Percentiles rank a stretch among this genome's conserved stretches.
These are phyloP conservation scores for Tachysurus fulvidraco DNA, from an alignment of 2,113 vertebrate species.

Conservation along the genomic window DNA sequence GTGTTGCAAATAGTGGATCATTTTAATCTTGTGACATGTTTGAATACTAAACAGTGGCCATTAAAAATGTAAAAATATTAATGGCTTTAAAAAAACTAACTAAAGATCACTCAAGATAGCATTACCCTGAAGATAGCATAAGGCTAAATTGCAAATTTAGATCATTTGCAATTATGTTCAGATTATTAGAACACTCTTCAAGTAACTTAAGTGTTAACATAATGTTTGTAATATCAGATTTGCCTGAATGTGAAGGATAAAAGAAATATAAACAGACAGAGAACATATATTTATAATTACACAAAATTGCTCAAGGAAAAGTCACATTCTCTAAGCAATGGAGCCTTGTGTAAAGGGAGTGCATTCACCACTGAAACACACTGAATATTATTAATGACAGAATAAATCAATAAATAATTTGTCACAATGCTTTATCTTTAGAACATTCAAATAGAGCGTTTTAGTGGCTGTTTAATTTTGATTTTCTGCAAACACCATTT, in stretches of 20 bases:
- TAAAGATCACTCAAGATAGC: neutral
- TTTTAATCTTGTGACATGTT: constrained; percentile 28
- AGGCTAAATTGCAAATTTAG: neutral
- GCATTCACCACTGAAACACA: neutral
- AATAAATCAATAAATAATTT: neutral
- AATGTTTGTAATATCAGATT: constrained; percentile 23
- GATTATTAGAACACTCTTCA: neutral
- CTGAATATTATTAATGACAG: neutral
- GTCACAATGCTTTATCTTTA: neutral
- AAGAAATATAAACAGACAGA: neutral
- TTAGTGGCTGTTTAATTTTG: neutral
- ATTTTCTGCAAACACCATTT: neutral
- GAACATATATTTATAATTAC: neutral
- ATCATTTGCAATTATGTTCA: neutral
- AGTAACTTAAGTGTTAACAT: constrained; percentile 6
- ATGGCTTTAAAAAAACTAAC: neutral
- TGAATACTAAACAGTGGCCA: neutral
- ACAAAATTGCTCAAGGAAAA: neutral
- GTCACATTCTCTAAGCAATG: constrained; percentile 13
- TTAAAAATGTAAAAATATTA: neutral
- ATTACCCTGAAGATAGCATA: neutral
- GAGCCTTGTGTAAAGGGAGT: neutral
- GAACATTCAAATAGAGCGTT: neutral
- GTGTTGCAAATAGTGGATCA: constrained; percentile 55
- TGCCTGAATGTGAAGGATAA: constrained; percentile 3